These are phyloP conservation scores for Subanguina moxae DNA, from an alignment of 1,140 invertebrate species.

Conservation along the genomic window DNA sequence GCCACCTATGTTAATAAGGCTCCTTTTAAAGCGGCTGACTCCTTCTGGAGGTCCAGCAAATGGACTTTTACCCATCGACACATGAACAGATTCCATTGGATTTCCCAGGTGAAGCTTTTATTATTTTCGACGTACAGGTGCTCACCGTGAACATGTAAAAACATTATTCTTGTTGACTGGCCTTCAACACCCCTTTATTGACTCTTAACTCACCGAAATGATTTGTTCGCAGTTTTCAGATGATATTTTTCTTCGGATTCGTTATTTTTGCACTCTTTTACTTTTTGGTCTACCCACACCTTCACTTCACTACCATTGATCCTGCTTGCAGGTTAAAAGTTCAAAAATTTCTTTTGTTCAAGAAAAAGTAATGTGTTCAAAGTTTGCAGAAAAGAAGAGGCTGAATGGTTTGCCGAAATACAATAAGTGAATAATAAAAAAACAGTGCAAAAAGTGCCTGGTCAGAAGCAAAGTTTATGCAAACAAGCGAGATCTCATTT, in stretches of 20 bases:
- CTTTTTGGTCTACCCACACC: conserved; percentile 56
- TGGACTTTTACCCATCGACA: conserved; percentile 44
- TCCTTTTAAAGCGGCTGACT: conserved; percentile 2
- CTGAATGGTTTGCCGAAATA: conserved; percentile 4
- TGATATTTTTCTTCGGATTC: conserved; percentile 58
- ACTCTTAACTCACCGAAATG: no score
- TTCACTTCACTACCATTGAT: conserved; percentile 43
- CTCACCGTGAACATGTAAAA: no score
- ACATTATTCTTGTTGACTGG: no score
- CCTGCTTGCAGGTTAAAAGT: conserved; percentile 45
- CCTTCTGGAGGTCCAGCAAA: conserved; percentile 8
- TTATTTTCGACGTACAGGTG: neutral
- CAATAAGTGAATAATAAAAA: no score
- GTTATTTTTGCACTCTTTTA: conserved; percentile 55
- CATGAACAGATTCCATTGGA: conserved; percentile 57
- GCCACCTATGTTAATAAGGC: neutral
- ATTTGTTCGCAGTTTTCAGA: conserved; percentile 37
- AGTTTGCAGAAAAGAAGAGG: conserved; percentile 1
- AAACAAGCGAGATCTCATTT: neutral
- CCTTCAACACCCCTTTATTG: no score
- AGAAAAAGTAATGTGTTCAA: neutral
- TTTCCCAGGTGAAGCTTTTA: conserved; percentile 46
- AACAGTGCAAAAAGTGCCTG: neutral
- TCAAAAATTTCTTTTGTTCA: conserved; percentile 22
- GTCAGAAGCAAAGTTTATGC: no score